These are phyloP conservation scores for Polydrusus tereticollis DNA, from an alignment of 2,888 invertebrate species.

Conservation along the genomic window DNA sequence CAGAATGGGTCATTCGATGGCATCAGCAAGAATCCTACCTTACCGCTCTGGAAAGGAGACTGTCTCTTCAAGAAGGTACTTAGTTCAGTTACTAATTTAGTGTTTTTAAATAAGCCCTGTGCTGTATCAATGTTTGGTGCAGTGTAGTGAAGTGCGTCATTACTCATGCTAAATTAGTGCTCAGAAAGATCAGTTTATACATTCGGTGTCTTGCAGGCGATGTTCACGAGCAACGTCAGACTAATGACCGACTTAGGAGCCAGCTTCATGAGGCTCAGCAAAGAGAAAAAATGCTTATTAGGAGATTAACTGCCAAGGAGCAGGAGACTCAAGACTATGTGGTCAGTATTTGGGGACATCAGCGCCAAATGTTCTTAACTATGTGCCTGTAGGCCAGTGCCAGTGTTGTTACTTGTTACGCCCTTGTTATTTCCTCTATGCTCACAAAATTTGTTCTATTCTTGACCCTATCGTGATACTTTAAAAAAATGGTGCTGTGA, in stretches of 20 bases:
- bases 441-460: not conserved
- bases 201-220: slow-evolving; percentile 72
- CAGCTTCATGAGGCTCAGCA: slow-evolving; percentile 90
- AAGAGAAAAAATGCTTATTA: slow-evolving; percentile 91
- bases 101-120: slow-evolving; percentile 43
- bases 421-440: slow-evolving; percentile 3
- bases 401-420: slow-evolving; percentile 32
- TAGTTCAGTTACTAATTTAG: slow-evolving; percentile 64
- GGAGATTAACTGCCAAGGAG: slow-evolving; percentile 94
- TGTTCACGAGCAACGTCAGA: slow-evolving; percentile 79
- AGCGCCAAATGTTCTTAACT: slow-evolving; percentile 64
- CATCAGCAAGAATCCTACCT: slow-evolving; percentile 82
- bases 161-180: slow-evolving; percentile 17
- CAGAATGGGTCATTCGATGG: slow-evolving; percentile 79
- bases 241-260: slow-evolving; percentile 83
- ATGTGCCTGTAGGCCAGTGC: slow-evolving; percentile 50
- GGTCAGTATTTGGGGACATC: slow-evolving; percentile 73
- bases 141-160: slow-evolving; percentile 47
- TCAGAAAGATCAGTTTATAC: slow-evolving; percentile 3
- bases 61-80: slow-evolving; percentile 84
- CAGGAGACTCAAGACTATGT: slow-evolving; percentile 97
- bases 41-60: slow-evolving; percentile 80
- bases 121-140: slow-evolving; percentile 48
- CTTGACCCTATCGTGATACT: not conserved
- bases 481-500: slow-evolving; percentile 3